Base-by-base conservation (phyloP, 2,888 invertebrate genomes). In the Monoplex corrugatus region DNA sequence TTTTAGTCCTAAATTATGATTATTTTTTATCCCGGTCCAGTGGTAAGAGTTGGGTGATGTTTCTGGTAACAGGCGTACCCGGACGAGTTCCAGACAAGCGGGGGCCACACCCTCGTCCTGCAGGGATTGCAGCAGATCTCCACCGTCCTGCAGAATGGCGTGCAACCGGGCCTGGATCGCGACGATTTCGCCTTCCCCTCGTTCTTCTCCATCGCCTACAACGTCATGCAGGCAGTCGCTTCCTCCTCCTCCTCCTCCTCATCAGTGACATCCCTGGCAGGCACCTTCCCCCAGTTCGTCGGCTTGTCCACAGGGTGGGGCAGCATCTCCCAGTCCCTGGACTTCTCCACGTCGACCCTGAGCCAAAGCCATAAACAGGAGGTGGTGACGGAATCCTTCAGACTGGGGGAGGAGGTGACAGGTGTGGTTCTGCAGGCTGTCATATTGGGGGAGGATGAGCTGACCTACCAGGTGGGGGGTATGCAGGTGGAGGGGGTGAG, bases 1-100 rank as follows among this genome's bases (percentile, higher is more conserved):
- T n/a, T n/a, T n/a, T n/a, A n/a, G n/a, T n/a, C n/a, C n/a, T n/a
- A n/a, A n/a, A n/a, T n/a, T n/a, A n/a, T n/a, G n/a, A n/a, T n/a
- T n/a, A n/a, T n/a, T n/a, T n/a, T n/a, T n/a, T n/a, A n/a, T n/a
- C n/a, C n/a, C n/a, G n/a, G n/a, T n/a, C n/a, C n/a, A n/a, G n/a
- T n/a, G n/a, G n/a, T n/a, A n/a, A n/a, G n/a, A n/a, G n/a, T n/a
- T n/a, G 32, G 40, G 40, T 8, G 75, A 87, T 5, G 57, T 72
- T 32, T 32, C 35, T 80, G 78, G 82, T 92, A 89, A 8, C 92
- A 94, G 94, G 91, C 90, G 57, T 93, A 92, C 88, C 82, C 90
- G 5, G 89, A 89, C 43, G 94, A 94, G 89, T 91, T 92, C 85
- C 91, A 92, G 80, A 92, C 92, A 0, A 88, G 89, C 10, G 87